Conservation (phyloP, 2,113 vertebrate genomes). For the Herpetotheres cachinnans region DNA sequence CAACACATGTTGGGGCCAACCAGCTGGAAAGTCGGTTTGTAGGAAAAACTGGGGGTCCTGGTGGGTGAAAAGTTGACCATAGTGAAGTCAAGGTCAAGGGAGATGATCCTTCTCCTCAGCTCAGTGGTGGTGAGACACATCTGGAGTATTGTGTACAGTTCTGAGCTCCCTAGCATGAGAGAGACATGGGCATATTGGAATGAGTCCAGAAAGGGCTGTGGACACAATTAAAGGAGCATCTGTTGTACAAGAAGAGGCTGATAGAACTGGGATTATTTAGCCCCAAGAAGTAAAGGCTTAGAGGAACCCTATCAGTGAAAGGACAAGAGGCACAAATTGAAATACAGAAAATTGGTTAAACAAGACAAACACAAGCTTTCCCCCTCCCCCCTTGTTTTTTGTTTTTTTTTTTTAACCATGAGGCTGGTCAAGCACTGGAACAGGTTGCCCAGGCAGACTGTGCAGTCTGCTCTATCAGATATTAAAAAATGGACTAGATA, state of each 20-base stretch:
- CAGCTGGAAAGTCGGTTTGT: neutral
- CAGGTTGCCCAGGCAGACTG: neutral
- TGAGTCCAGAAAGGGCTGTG: neutral
- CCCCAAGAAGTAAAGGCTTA: neutral
- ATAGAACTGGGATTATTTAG: neutral
- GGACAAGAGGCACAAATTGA: neutral
- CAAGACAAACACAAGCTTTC: neutral
- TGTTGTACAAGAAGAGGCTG: neutral
- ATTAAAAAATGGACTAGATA: neutral
- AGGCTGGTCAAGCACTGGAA: neutral
- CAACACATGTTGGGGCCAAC: fast-evolving
- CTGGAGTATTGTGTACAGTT: neutral
- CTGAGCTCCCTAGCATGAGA: neutral
- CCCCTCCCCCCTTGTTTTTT: neutral
- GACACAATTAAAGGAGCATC: neutral
- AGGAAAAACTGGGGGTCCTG: neutral
- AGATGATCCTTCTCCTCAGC: neutral
- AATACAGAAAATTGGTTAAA: neutral
- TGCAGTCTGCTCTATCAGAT: neutral
- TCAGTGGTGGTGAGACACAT: neutral
- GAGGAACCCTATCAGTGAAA: neutral
- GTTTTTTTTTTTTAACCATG: neutral
- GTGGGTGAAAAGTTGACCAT: neutral
- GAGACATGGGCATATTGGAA: neutral
- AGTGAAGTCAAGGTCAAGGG: neutral